Base-by-base conservation (phyloP, 2,888 invertebrate genomes). In the Odontothrips loti region DNA sequence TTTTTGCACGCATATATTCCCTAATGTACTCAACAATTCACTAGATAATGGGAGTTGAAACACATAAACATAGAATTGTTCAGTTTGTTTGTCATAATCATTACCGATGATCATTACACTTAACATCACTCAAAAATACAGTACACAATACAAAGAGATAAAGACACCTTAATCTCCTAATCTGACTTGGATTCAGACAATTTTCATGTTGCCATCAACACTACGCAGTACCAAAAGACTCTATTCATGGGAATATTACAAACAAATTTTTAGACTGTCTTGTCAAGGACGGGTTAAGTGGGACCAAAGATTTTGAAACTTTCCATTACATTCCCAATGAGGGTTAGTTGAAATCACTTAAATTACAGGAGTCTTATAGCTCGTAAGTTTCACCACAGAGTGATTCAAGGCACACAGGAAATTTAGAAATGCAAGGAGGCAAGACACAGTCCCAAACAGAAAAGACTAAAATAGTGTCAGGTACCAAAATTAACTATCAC, bases 401-500 rank as follows among this genome's bases (percentile, higher is more conserved):
- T 75, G 68, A 27, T 27, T 75, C 68, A 75, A 75, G 68, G 68
- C 68, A 75, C 68, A 75, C 68, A 75, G 68, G 23, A 75, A 75
- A 75, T 23, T 75, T 10, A 75, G 68, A 75, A 75, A 75, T 75
- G 68, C 68, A 75, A 75, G 68, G 27, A 75, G 68, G 68, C 12
- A 75, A 75, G 68, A 75, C 58, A 58, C 68, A 75, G 68, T 75
- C 68, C 68, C 68, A 75, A 75, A 75, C 68, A 75, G 23, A 75
- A 75, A 27, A 27, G n/a, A 23, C n/a, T 23, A 75, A 75, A 23
- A 75, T 11, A 27, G 68, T n/a, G 12, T 75, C 68, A 75, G 68
- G 68, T 75, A 75, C 68, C 68, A 75, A 75, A 43, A 20, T 82
- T 82, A 82, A 82, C 83, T 82, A 84, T 85, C 85, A 84, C 84